A percentile compares a stretch with the other conserved stretches of the same genome.
phyloP scores from a whole-genome alignment of 2,113 vertebrate genomes.

The Callopanchax toddi region DNA sequence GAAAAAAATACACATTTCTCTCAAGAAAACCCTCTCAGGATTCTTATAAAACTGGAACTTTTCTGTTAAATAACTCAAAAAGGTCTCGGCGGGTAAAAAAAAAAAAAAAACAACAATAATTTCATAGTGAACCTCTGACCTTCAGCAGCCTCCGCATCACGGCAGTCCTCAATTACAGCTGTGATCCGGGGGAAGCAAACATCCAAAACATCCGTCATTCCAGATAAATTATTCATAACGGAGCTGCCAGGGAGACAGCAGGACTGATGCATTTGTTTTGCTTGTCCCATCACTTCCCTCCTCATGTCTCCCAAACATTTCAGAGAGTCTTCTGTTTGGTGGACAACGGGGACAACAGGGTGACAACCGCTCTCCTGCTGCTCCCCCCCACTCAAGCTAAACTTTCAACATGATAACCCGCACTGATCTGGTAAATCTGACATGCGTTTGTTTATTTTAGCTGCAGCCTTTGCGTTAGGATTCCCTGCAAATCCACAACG shows the following conservation, averaged over 20 bases:
- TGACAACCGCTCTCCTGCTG: conserved; percentile 55
- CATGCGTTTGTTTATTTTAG: conserved; percentile 21
- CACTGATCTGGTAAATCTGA: conserved; percentile 28
- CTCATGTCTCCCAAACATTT: conserved; percentile 47
- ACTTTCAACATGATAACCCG: conserved; percentile 31
- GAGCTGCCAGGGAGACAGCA: conserved; percentile 62
- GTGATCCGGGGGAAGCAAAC: conserved; percentile 46
- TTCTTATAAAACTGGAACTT: neutral
- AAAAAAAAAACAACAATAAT: conserved; percentile 36
- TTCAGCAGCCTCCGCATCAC: conserved; percentile 45
- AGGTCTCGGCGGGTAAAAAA: neutral
- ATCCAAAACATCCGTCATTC: conserved; percentile 66
- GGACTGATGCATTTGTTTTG: conserved; percentile 71
- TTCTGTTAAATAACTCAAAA: conserved; percentile 9
- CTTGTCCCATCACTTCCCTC: conserved; percentile 59
- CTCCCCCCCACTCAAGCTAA: conserved; percentile 45
- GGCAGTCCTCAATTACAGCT: conserved; percentile 54
- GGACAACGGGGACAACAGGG: conserved; percentile 47
- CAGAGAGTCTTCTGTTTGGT: conserved; percentile 53
- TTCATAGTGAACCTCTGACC: conserved; percentile 50
- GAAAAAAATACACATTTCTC: neutral
- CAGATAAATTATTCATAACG: conserved; percentile 71
- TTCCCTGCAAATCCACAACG: conserved; percentile 2
- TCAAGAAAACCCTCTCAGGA: neutral
- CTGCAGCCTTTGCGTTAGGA: neutral